phyloP scores from a whole-genome alignment of 2,113 vertebrate species.

The Podilymbus podiceps region DNA sequence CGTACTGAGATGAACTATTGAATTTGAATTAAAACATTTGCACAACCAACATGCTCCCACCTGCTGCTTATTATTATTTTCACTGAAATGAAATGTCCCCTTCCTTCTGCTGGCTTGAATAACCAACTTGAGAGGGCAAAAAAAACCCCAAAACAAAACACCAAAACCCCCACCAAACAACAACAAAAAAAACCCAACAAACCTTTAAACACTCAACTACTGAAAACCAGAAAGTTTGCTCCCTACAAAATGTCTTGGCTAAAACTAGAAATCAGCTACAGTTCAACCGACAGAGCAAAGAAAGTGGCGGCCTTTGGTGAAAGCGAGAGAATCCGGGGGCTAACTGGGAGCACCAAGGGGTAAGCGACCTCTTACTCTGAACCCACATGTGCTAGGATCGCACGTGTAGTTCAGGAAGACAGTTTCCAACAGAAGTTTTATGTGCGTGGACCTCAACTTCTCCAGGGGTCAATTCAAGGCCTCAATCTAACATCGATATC shows the following conservation, averaged over 20 bases:
- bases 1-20: not conserved
- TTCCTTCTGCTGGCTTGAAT: not conserved
- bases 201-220: not conserved
- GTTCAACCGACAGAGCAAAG: not conserved
- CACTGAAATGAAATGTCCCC: not conserved
- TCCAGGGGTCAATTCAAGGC: not conserved
- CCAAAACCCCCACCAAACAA: too few species aligned
- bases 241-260: too few species aligned
- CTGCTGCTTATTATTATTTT: not conserved
- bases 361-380: not conserved
- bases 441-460: not conserved
- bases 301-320: not conserved
- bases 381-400: rapidly evolving
- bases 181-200: too few species aligned
- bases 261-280: too few species aligned
- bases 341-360: not conserved
- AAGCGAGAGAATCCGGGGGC: not conserved
- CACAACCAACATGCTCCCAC: not conserved
- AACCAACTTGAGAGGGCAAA: not conserved
- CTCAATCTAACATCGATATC: not conserved
- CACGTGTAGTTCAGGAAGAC: not conserved
- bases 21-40: not conserved
- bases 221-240: not conserved
- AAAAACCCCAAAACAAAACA: not conserved
- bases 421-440: not conserved